Conservation (phyloP, 2,797 vertebrate species). For the Fistularia tabacaria region DNA sequence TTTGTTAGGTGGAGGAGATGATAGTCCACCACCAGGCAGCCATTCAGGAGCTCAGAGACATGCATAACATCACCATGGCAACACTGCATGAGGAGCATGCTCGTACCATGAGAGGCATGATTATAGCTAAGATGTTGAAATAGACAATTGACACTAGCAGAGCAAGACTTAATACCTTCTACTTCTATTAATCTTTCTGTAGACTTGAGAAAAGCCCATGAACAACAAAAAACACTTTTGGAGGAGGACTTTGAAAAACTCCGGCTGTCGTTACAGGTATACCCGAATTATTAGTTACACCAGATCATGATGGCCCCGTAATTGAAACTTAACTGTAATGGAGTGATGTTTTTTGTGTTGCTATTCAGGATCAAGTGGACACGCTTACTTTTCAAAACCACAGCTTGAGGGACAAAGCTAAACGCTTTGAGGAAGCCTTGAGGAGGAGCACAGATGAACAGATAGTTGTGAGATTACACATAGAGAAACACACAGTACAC, state of each 20-base stretch:
- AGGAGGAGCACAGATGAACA: slow-evolving; percentile 91
- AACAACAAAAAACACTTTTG: slow-evolving; percentile 85
- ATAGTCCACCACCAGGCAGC: slow-evolving; percentile 79
- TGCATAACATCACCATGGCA: slow-evolving; percentile 81
- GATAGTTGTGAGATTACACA: slow-evolving; percentile 80
- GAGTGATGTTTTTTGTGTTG: slow-evolving; percentile 8
- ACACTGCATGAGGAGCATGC: slow-evolving; percentile 87
- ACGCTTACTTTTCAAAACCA: slow-evolving; percentile 93
- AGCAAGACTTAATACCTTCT: background rate
- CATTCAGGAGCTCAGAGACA: slow-evolving; percentile 83
- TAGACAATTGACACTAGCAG: background rate
- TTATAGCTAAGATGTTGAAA: slow-evolving; percentile 3
- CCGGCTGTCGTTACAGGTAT: slow-evolving; percentile 88
- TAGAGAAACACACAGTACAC: background rate
- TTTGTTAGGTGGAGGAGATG: slow-evolving; percentile 85
- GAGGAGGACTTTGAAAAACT: slow-evolving; percentile 91
- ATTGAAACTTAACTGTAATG: background rate
- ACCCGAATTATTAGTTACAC: background rate
- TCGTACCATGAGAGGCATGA: slow-evolving; percentile 85
- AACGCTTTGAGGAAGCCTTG: slow-evolving; percentile 93
- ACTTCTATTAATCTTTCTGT: slow-evolving; percentile 10
- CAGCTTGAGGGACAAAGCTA: slow-evolving; percentile 87
- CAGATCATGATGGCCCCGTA: no score
- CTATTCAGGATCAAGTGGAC: slow-evolving; percentile 91
- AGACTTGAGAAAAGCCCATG: slow-evolving; percentile 87